A percentile compares a stretch with the other conserved stretches of the same genome.
Evolutionary conservation across 1,140 invertebrate species (phyloP).

Genomic region (Drosophila yakuba): DNA sequence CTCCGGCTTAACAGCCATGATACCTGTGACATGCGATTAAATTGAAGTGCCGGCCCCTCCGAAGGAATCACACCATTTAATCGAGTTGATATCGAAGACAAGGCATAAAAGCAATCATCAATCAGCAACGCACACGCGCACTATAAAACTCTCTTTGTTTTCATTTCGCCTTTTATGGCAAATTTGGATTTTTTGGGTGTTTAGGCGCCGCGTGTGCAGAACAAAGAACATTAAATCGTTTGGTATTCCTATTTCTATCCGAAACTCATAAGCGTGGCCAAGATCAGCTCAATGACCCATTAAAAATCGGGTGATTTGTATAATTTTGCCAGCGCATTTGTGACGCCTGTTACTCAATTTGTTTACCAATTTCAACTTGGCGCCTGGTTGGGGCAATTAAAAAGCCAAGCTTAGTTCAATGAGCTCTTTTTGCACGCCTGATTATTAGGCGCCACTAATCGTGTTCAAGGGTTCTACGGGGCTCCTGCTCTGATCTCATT

Average conservation of each 20-base stretch:
- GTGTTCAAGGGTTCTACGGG: conserved; percentile 45
- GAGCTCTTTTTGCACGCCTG: conserved; percentile 33
- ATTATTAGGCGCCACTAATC: conserved; percentile 25
- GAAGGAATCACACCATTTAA: neutral
- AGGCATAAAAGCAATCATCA: conserved; percentile 74
- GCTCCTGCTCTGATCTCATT: conserved; percentile 36
- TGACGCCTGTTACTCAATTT: conserved; percentile 31
- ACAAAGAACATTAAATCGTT: conserved; percentile 57
- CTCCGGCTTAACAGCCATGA: conserved; percentile 28
- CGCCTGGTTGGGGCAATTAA: conserved; percentile 20
- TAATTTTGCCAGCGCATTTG: conserved; percentile 35
- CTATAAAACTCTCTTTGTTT: conserved; percentile 65
- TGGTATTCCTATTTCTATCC: conserved; percentile 26
- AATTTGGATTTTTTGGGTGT: conserved; percentile 15
- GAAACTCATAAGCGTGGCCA: conserved; percentile 7
- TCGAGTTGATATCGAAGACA: conserved; percentile 43
- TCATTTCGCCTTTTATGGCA: conserved; percentile 32
- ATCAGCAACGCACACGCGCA: conserved; percentile 77
- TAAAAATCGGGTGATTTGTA: conserved; percentile 33
- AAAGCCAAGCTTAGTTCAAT: conserved; percentile 51
- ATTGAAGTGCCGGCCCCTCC: neutral
- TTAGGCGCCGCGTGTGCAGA: conserved; percentile 65
- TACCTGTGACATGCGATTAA: conserved; percentile 39
- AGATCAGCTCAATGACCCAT: conserved; percentile 41
- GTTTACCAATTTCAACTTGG: conserved; percentile 18